phyloP scores from a whole-genome alignment of 2,113 vertebrate genomes.

The Amphiprion ocellaris region DNA sequence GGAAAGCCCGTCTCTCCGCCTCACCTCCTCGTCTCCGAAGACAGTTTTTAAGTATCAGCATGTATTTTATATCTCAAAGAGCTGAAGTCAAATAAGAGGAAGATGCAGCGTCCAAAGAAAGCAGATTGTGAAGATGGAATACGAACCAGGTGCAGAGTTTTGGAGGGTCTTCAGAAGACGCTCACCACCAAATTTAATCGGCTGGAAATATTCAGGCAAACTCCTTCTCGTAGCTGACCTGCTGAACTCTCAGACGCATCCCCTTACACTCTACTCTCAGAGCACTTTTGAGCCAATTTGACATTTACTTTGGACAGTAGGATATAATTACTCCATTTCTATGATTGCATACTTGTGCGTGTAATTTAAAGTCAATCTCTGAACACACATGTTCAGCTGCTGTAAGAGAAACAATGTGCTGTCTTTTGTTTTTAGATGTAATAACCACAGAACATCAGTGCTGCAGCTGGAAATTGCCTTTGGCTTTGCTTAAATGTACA shows the following conservation, averaged over 20 bases:
- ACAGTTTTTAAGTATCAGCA: slow-evolving; percentile 60
- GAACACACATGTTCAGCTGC: slow-evolving; percentile 15
- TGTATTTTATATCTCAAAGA: slow-evolving; percentile 76
- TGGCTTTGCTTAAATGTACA: slow-evolving; percentile 21
- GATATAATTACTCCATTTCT: slow-evolving; percentile 30
- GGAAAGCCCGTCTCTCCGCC: slow-evolving; percentile 43
- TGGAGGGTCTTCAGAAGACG: slow-evolving; percentile 79
- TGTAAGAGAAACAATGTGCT: slow-evolving; percentile 27
- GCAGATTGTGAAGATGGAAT: slow-evolving; percentile 75
- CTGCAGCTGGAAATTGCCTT: slow-evolving; percentile 26
- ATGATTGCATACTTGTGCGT: slow-evolving; percentile 24
- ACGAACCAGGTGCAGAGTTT: slow-evolving; percentile 79
- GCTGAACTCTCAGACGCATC: slow-evolving; percentile 48
- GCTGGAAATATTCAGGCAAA: slow-evolving; percentile 63
- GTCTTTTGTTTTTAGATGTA: slow-evolving; percentile 26
- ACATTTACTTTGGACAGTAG: slow-evolving; percentile 33
- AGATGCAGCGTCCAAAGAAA: slow-evolving; percentile 78
- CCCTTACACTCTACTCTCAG: slow-evolving; percentile 19
- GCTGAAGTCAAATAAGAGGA: slow-evolving; percentile 77
- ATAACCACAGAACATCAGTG: slow-evolving; percentile 23
- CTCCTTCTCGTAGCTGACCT: slow-evolving; percentile 40
- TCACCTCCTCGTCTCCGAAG: slow-evolving; percentile 54
- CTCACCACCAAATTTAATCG: slow-evolving; percentile 70
- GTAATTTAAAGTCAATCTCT: slow-evolving; percentile 37
- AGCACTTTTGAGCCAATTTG: slow-evolving; percentile 24